These are phyloP conservation scores for Novumbra hubbsi DNA, from an alignment of 2,797 vertebrate genomes.

Conservation along the genomic window DNA sequence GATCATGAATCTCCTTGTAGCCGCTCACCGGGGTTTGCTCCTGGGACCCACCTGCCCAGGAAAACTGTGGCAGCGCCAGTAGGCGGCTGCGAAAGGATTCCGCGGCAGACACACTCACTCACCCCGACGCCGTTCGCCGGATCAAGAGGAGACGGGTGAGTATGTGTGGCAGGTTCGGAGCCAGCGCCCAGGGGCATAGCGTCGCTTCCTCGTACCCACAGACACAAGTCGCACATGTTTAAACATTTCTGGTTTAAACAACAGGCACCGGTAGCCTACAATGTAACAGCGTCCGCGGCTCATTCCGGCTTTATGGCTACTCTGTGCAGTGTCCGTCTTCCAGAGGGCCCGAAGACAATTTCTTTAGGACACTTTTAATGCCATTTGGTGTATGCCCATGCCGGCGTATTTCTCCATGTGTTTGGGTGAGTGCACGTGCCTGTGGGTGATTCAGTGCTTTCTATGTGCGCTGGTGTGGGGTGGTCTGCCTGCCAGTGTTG, in stretches of 20 bases:
- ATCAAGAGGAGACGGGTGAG: conserved; percentile 62
- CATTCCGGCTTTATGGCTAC: conserved; percentile 53
- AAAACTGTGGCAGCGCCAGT: conserved; percentile 58
- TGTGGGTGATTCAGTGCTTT: conserved; percentile 42
- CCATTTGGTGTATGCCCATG: not conserved
- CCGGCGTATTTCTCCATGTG: not conserved
- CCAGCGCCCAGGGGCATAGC: conserved; percentile 57
- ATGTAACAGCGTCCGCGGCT: conserved; percentile 53
- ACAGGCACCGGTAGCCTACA: conserved; percentile 51
- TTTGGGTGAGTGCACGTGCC: not conserved
- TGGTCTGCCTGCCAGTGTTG: conserved; percentile 56
- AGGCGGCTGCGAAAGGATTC: conserved; percentile 56
- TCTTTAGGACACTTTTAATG: not conserved
- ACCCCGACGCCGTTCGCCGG: conserved; percentile 60
- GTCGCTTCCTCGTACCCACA: conserved; percentile 56
- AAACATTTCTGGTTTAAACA: conserved; percentile 28
- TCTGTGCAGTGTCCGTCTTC: conserved; percentile 49
- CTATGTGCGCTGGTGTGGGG: conserved; percentile 45
- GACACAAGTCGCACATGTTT: conserved; percentile 53
- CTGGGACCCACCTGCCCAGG: conserved; percentile 70
- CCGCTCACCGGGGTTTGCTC: conserved; percentile 74
- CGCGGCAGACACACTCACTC: conserved; percentile 70
- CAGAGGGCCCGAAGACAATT: conserved; percentile 40
- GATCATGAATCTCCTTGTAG: conserved; percentile 78
- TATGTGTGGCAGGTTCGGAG: conserved; percentile 70